phyloP scores from a whole-genome alignment of 2,888 invertebrate genomes.

The Steinernema carpocapsae region DNA sequence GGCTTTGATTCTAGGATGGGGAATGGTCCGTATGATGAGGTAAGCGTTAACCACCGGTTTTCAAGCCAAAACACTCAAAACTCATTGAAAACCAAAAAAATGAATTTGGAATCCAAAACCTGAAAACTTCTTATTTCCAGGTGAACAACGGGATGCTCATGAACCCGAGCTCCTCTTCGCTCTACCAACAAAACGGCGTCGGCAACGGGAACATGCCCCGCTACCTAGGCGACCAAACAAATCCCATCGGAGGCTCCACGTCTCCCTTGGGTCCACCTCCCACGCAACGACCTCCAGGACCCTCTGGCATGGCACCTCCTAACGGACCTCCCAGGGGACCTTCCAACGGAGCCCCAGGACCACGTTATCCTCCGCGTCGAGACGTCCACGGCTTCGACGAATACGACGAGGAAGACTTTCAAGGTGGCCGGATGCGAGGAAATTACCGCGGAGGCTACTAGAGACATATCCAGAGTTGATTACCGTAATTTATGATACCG shows the following conservation, averaged over 20 bases:
- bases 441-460: slow-evolving; percentile 41
- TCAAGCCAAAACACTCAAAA: no score
- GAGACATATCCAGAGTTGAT: not conserved
- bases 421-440: slow-evolving; percentile 46
- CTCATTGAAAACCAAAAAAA: no score
- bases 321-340: slow-evolving; percentile 9
- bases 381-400: slow-evolving; percentile 60
- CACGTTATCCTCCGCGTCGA: slow-evolving; percentile 25
- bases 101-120: no score
- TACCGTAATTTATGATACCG: no score
- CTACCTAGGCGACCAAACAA: slow-evolving; percentile 1
- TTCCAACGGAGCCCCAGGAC: slow-evolving; percentile 21
- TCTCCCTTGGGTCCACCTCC: slow-evolving; percentile 4
- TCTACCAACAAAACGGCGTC: slow-evolving; percentile 4
- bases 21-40: not conserved
- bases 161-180: slow-evolving; percentile 3
- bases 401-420: slow-evolving; percentile 62
- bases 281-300: not conserved
- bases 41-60: no score
- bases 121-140: not conserved
- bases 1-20: not conserved
- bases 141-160: not conserved
- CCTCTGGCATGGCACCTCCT: slow-evolving; percentile 10
- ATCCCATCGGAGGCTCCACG: slow-evolving; percentile 13
- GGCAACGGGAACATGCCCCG: slow-evolving; percentile 3